Conservation (phyloP, 2,888 invertebrate genomes). For the Colletes collaris region DNA sequence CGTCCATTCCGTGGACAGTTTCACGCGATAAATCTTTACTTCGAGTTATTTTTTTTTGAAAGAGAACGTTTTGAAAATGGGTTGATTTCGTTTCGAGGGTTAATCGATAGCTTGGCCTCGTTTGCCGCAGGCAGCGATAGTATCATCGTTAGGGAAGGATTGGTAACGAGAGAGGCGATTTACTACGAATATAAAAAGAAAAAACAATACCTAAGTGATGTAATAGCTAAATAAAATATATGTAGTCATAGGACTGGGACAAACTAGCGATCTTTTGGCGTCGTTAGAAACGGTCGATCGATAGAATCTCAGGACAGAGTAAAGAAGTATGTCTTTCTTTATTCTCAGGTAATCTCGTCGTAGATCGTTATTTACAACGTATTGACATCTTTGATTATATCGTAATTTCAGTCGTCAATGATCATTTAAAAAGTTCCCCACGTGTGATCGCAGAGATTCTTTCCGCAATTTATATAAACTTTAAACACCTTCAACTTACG, state of each 20-base stretch:
- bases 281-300: slow-evolving; percentile 2
- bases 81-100: neutral
- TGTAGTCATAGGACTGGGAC: no score
- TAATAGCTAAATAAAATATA: no score
- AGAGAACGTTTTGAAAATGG: no score
- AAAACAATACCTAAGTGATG: no score
- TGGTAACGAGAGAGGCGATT: neutral
- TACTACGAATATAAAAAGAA: no score
- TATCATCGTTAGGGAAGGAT: neutral
- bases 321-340: slow-evolving; percentile 69
- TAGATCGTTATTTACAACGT: slow-evolving; percentile 77
- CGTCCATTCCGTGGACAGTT: no score
- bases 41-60: no score
- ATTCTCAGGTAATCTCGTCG: slow-evolving; percentile 70
- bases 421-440: slow-evolving; percentile 66
- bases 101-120: neutral
- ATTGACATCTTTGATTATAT: slow-evolving; percentile 73
- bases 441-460: slow-evolving; percentile 53
- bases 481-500: slow-evolving; percentile 72
- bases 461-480: slow-evolving; percentile 70
- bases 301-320: neutral
- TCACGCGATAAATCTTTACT: no score
- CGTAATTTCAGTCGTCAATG: slow-evolving; percentile 71
- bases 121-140: neutral
- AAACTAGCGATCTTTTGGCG: no score